Evolutionary conservation across 2,888 invertebrate genomes (phyloP).

Genomic region (Micropterix aruncella): DNA sequence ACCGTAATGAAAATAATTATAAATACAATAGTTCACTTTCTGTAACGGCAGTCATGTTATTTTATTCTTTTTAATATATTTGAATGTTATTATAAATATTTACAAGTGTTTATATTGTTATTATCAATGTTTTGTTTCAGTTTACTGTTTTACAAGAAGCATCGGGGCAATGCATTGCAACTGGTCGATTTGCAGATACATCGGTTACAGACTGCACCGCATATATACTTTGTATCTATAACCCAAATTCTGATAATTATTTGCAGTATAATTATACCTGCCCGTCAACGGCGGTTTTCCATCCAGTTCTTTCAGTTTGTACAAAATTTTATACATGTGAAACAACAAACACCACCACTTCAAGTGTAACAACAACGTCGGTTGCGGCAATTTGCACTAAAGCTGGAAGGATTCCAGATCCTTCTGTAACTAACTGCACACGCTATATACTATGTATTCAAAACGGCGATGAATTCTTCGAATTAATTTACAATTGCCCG

Average conservation of each 20-base stretch:
- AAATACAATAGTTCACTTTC: no score
- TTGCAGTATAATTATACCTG: slow-evolving; percentile 21
- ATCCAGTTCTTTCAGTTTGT: slow-evolving; percentile 25
- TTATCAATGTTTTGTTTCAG: neutral
- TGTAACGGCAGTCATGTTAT: neutral
- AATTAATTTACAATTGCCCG: slow-evolving; percentile 28
- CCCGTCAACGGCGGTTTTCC: slow-evolving; percentile 20
- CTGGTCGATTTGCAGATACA: slow-evolving; percentile 17
- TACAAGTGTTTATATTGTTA: neutral
- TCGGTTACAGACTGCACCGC: slow-evolving; percentile 21
- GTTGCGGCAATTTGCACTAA: slow-evolving; percentile 17
- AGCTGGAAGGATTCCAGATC: slow-evolving; percentile 27
- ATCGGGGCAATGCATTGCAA: neutral
- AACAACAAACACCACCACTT: neutral
- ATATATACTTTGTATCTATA: slow-evolving; percentile 24
- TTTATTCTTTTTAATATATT: neutral
- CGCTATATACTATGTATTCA: slow-evolving; percentile 26
- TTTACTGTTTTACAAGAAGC: neutral
- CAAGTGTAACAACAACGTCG: neutral
- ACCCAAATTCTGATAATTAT: slow-evolving; percentile 16
- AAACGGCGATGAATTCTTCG: slow-evolving; percentile 17
- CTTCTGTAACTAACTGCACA: slow-evolving; percentile 25
- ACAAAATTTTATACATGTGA: slow-evolving; percentile 15
- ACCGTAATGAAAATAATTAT: no score
- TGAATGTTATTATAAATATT: neutral